Percentiles rank a stretch among this genome's conserved stretches.
Conservation (phyloP, 2,888 invertebrate genomes). For the Agrochola macilenta region DNA sequence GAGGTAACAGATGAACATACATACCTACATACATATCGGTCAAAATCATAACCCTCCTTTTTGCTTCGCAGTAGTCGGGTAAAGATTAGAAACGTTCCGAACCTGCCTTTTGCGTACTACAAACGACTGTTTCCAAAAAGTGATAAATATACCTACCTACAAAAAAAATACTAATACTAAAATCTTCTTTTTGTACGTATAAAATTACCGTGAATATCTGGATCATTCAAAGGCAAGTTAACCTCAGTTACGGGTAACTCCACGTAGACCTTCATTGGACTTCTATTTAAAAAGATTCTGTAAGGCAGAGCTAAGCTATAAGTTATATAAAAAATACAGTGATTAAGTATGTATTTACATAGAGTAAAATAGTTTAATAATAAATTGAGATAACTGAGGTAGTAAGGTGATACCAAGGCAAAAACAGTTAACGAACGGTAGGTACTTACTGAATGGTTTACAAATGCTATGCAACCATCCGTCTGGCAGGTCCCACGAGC, state of each 20-base stretch:
- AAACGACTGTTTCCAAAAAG: neutral
- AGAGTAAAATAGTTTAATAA: neutral
- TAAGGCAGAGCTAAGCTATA: constrained; percentile 55
- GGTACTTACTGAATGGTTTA: constrained; percentile 72
- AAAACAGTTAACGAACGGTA: neutral
- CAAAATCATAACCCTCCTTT: no score
- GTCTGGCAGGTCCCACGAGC: constrained; percentile 80
- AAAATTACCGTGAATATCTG: constrained; percentile 56
- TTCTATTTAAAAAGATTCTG: constrained; percentile 59
- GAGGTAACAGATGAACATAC: no score
- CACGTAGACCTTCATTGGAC: constrained; percentile 65
- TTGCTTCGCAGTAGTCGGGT: no score
- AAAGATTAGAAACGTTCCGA: neutral
- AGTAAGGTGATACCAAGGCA: no score
- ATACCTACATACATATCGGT: no score
- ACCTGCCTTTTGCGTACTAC: neutral
- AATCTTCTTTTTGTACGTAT: neutral
- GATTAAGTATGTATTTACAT: neutral
- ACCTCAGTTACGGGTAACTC: constrained; percentile 63
- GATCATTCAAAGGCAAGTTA: constrained; percentile 50
- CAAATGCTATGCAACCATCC: constrained; percentile 79
- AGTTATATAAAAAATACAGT: neutral
- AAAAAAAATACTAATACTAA: neutral
- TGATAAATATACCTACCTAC: neutral
- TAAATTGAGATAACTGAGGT: neutral